phyloP scores from a whole-genome alignment of 2,797 vertebrate genomes.

The Fringilla coelebs region DNA sequence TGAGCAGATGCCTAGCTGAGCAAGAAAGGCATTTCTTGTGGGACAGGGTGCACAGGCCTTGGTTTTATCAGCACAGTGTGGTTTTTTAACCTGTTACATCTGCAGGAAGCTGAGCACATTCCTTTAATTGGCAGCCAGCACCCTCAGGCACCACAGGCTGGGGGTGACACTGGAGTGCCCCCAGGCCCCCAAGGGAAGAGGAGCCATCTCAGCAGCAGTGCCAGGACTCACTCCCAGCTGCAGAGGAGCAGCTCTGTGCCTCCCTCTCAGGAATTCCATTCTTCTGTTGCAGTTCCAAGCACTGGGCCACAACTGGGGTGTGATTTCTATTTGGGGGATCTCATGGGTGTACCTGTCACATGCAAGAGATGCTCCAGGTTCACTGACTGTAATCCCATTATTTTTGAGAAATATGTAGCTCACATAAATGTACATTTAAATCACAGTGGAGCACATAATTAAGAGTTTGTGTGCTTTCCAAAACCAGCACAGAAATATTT shows the following conservation, averaged over 20 bases:
- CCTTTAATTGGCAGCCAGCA: neutral
- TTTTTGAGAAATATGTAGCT: neutral
- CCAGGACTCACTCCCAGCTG: neutral
- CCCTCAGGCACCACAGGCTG: neutral
- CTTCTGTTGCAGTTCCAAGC: neutral
- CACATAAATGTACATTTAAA: too few species aligned
- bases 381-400: neutral
- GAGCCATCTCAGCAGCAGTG: slow-evolving; percentile 47
- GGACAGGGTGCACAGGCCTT: neutral
- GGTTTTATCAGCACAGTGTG: neutral
- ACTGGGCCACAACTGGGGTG: neutral
- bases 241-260: neutral
- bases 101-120: slow-evolving; percentile 33
- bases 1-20: neutral
- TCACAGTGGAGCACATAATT: neutral
- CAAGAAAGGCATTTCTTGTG: neutral
- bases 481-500: neutral
- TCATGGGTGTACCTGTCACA: neutral
- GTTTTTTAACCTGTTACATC: neutral
- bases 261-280: neutral
- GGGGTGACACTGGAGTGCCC: neutral
- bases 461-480: neutral
- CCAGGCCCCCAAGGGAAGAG: slow-evolving; percentile 16
- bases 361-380: neutral
- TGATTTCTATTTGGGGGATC: neutral